Evolutionary conservation across 2,113 vertebrate genomes (phyloP), one percentile per base, ranked within the genome.

Genomic region (Leucopsar rothschildi): DNA sequence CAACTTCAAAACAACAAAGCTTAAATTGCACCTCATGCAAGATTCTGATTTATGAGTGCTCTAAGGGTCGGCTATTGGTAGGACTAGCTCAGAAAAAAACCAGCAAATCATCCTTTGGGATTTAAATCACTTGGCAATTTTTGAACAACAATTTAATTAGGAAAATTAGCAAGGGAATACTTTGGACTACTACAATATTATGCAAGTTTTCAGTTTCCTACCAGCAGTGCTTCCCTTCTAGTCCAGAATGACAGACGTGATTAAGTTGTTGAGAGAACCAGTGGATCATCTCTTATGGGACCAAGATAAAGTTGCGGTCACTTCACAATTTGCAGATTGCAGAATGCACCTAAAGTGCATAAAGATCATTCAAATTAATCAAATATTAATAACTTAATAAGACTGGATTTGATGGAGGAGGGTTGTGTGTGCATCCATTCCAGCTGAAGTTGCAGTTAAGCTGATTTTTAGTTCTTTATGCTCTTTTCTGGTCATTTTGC

Each of bases 1-100:
- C 82, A 92, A 96, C 92, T 98, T 97, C 94, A 97, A 97, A 97
- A 97, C 80, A 97, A 95, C 52, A 97, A 93, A 94, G 95, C 87
- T 96, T 95, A 96, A 89, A 89, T 80, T 83, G 45, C 4, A 3
- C 64, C 86, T 95, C 85, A 49, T 52, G 85, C 35, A 87, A 90
- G 70, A 71, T 50, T 29, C 52, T 69, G 27, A 91, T 96, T 93
- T 75, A 27, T 80, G 90, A 92, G 53, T 61, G n/a, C 35, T 95
- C 50, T 52, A 63, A 70, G 47, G 20, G 49, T 65, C 60, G 14
- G 33, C 68, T 96, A 39, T 85, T 96, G 59, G 65, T 72, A 89
- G 60, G n/a, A 96, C 84, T 81, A 91, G 24, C 92, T 97, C 53
- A 86, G 76, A 71, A 95, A 88, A 96, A 94, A 10, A 10, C 0